Evolutionary conservation across 2,888 invertebrate species (phyloP), one percentile per base, ranked within the genome.

Genomic region (Rhodophaea formosa): DNA sequence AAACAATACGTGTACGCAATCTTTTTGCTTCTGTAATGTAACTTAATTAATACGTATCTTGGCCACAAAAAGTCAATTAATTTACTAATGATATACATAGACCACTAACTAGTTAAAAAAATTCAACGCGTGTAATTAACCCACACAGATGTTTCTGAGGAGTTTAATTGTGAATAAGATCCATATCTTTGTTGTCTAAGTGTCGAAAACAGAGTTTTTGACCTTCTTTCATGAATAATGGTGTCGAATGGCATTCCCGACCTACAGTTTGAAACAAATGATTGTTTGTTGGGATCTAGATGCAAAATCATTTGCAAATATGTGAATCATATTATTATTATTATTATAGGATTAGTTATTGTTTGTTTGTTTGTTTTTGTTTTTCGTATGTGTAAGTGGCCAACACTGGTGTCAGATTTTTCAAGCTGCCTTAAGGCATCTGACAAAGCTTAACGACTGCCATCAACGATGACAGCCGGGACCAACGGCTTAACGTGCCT

Each of bases 101-200:
- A 49, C 59, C 45, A 30, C 44, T 58, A 45, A 45, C 55, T 57
- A 58, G 63, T 57, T 57, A 57, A 61, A 62, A 67, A n/a, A 64
- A 67, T 62, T 68, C 68, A 59, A 59, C 58, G 59, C 61, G 42
- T 55, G 61, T 68, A 71, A 72, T 73, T 71, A 73, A 59, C 64
- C 61, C 62, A 70, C 59, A 66, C 69, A 71, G 69, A 70, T 68
- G 71, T 71, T 66, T 73, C 67, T 65, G 62, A 67, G 64, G 63
- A 66, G 65, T 74, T 77, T 80, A 79, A 78, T 77, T 72, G 72
- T 74, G 71, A 74, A 63, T 71, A 62, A 79, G 84, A 85, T 85
- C 60, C 39, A 32, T 79, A 84, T 84, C 84, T 77, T 59, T 64
- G 63, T 62, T 63, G 67, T 68, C 62, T 46, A 58, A 59, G 62